Percentiles rank a stretch among this genome's conserved stretches.
These are phyloP conservation scores for Panagrolaimus sp. DNA, from an alignment of 1,140 invertebrate genomes.

Conservation along the genomic window DNA sequence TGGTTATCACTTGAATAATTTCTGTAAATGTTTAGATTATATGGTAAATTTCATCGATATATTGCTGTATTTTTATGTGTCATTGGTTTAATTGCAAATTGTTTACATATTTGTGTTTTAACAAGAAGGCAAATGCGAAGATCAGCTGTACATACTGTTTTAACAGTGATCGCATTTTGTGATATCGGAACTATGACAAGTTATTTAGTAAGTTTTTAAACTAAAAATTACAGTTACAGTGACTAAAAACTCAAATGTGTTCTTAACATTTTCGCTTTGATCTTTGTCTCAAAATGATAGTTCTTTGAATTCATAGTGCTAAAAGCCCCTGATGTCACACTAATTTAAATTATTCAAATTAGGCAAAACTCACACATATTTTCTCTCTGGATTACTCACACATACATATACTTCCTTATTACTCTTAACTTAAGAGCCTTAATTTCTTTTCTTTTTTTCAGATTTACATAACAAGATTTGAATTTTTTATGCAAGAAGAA, in stretches of 20 bases:
- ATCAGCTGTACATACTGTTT: slow-evolving; percentile 37
- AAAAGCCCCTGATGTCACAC: too few species aligned
- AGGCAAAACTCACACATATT: too few species aligned
- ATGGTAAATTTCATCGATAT: slow-evolving; percentile 41
- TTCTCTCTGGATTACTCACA: background rate
- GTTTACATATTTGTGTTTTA: slow-evolving; percentile 39
- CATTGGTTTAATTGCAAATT: slow-evolving; percentile 32
- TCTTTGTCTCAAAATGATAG: too few species aligned
- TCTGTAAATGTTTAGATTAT: slow-evolving; percentile 32
- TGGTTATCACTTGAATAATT: too few species aligned
- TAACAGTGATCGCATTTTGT: slow-evolving; percentile 41
- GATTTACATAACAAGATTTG: slow-evolving; percentile 45
- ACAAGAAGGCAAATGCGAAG: slow-evolving; percentile 35
- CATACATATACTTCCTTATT: background rate
- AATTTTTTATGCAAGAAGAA: slow-evolving; percentile 32
- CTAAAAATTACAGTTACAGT: too few species aligned
- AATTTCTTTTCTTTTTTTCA: slow-evolving; percentile 18
- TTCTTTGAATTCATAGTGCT: too few species aligned
- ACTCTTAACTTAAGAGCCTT: background rate
- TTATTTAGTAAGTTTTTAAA: slow-evolving; percentile 29
- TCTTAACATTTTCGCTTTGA: too few species aligned
- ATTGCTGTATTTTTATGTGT: slow-evolving; percentile 40
- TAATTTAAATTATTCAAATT: too few species aligned
- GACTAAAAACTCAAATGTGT: too few species aligned
- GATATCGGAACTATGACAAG: slow-evolving; percentile 48